Evolutionary conservation across 2,113 vertebrate species (phyloP).

Genomic region (Chinchilla lanigera): DNA sequence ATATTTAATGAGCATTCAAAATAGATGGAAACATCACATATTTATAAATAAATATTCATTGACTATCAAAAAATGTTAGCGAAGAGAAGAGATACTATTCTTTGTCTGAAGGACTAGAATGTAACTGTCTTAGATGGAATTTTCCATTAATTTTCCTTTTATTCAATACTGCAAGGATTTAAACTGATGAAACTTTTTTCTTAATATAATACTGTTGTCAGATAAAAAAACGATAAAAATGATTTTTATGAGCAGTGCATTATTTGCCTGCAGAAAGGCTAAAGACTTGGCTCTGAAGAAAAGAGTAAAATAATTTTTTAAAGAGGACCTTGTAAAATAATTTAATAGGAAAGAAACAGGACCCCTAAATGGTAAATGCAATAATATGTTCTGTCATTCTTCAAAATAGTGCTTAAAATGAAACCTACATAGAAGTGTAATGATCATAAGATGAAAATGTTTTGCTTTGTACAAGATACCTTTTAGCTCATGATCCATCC

Average conservation of each 20-base stretch:
- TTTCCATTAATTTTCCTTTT: neutral
- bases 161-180: neutral
- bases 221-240: neutral
- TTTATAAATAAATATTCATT: slow-evolving; percentile 42
- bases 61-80: neutral
- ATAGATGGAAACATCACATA: slow-evolving; percentile 19
- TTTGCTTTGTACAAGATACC: neutral
- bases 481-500: neutral
- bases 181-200: neutral
- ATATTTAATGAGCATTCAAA: slow-evolving; percentile 38
- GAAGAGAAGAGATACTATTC: neutral
- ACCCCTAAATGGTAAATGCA: neutral
- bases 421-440: neutral
- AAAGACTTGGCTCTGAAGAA: neutral
- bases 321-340: neutral
- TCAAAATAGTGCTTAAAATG: neutral
- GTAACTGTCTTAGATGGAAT: neutral
- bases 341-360: neutral
- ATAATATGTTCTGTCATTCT: neutral
- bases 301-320: neutral
- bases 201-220: neutral
- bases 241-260: neutral
- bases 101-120: neutral
- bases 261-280: neutral
- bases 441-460: neutral